Conservation (phyloP, 2,888 invertebrate genomes). For the Cheilosia impressa region DNA sequence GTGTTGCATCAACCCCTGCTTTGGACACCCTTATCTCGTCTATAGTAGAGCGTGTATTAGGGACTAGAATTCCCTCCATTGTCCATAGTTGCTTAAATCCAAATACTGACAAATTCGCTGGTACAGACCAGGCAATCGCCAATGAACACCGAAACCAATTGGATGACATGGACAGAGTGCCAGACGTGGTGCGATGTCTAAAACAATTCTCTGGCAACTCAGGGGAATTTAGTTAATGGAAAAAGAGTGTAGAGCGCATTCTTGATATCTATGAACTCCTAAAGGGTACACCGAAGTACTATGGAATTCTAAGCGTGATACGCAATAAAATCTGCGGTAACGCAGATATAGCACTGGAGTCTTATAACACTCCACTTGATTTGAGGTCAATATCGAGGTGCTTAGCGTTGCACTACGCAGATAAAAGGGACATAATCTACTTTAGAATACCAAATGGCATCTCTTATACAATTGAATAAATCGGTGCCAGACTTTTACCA, state of each 20-base stretch:
- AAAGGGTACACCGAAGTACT: neutral
- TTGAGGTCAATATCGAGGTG: constrained; percentile 37
- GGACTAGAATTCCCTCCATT: neutral
- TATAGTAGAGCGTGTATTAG: constrained; percentile 20
- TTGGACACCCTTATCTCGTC: constrained; percentile 12
- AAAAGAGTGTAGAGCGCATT: too few relatives aligned
- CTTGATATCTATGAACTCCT: neutral
- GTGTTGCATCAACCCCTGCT: constrained; percentile 16
- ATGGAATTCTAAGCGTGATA: neutral
- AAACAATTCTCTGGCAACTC: neutral
- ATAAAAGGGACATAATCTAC: constrained; percentile 68
- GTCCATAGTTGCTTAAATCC: too few relatives aligned
- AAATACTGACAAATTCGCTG: too few relatives aligned
- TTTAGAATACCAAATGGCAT: constrained; percentile 68
- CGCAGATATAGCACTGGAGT: neutral
- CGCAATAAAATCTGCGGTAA: neutral
- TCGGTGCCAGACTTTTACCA: constrained; percentile 21
- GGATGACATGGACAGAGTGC: too few relatives aligned
- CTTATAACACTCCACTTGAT: too few relatives aligned
- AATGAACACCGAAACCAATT: too few relatives aligned
- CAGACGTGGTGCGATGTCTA: too few relatives aligned
- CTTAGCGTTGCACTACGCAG: constrained; percentile 64
- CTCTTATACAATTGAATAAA: constrained; percentile 7
- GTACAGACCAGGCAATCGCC: too few relatives aligned
- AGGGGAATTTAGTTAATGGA: neutral